Percentiles rank a stretch among this genome's conserved stretches.
phyloP scores from a whole-genome alignment of 2,888 invertebrate species.

The Hirtodrosophila alboralis region DNA sequence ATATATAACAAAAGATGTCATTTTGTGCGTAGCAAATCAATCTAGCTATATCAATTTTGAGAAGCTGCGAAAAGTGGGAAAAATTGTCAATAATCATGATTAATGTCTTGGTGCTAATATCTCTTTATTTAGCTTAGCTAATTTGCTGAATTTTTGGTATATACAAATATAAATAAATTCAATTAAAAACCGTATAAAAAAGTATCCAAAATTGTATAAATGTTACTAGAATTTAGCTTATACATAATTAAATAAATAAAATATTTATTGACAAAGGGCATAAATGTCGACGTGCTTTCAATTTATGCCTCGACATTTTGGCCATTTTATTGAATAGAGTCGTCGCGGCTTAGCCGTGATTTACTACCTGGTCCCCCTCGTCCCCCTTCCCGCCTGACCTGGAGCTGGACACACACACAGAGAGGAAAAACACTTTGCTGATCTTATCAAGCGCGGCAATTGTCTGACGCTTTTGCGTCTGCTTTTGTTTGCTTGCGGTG shows the following conservation, averaged over 20 bases:
- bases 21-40: too few species aligned
- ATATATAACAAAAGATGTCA: too few species aligned
- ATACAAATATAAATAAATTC: too few species aligned
- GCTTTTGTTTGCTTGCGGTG: conserved; percentile 61
- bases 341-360: conserved; percentile 56
- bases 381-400: conserved; percentile 21
- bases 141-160: too few species aligned
- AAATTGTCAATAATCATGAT: too few species aligned
- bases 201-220: not conserved
- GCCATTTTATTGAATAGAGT: conserved; percentile 59
- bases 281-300: conserved; percentile 9
- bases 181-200: not conserved
- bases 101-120: too few species aligned
- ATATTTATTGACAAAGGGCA: conserved; percentile 2
- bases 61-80: too few species aligned
- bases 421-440: conserved; percentile 59
- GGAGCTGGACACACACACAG: conserved; percentile 23
- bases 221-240: not conserved
- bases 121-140: too few species aligned
- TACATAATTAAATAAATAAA: conserved; percentile 2
- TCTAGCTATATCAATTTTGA: too few species aligned
- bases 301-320: conserved; percentile 32
- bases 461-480: conserved; percentile 71
- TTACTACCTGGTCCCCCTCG: conserved; percentile 34
- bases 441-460: conserved; percentile 71